Conservation (phyloP, 2,888 invertebrate species). For the Pterobdella sp. region DNA sequence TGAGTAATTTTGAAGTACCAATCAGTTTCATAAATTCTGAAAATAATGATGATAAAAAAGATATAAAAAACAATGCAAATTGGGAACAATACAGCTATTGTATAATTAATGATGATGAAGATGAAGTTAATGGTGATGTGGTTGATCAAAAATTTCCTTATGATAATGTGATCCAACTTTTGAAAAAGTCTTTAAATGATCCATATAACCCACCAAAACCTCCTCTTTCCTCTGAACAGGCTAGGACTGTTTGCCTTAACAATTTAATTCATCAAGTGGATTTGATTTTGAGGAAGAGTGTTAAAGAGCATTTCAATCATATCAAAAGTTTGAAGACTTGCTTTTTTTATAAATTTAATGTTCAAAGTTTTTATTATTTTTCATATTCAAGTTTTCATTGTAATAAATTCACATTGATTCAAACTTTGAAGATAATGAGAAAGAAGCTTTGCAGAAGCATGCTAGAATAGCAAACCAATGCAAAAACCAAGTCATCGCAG, state of each 20-base stretch:
- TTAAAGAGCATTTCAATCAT: neutral
- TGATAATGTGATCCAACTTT: neutral
- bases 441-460: no score
- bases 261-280: slow-evolving; percentile 22
- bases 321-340: neutral
- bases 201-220: neutral
- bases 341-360: neutral
- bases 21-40: neutral
- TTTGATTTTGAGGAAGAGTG: slow-evolving; percentile 19
- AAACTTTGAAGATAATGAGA: no score
- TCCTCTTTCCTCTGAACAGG: neutral
- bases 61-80: neutral
- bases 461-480: no score
- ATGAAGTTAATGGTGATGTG: no score
- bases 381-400: neutral
- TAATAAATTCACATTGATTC: neutral
- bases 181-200: neutral
- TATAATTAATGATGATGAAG: neutral
- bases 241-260: slow-evolving; percentile 1
- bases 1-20: neutral
- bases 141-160: slow-evolving; percentile 5
- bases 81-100: neutral
- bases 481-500: no score
- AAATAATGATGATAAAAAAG: neutral
- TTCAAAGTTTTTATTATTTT: neutral